Evolutionary conservation across 30 jellyfish, hydroid and myxozoan genomes (phyloP), one percentile per base, ranked within the genome.

Genomic region (Clytia hemisphaerica): DNA sequence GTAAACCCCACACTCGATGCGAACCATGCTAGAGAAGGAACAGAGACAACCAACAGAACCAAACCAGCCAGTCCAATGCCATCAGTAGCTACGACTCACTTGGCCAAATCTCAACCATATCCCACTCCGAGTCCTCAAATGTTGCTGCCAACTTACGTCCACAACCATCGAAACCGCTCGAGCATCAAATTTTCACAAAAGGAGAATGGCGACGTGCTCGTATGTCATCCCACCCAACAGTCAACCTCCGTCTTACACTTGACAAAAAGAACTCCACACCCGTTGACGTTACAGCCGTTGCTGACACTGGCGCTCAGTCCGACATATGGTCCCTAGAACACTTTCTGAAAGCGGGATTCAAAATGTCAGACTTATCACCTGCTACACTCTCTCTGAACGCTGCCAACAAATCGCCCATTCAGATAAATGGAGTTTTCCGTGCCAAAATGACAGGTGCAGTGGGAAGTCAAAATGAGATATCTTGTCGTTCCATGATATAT

Each of bases 261-360:
- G 31, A 51, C 66, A n/a, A n/a, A n/a, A 24, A 14, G 15, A 14
- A 22, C 30, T 51, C 66, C 66, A 51, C 0, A 51, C 0, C 66
- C 0, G 18, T 31, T 31, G 24, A 51, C 16, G 24, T 51, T 24
- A 31, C 16, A 14, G 0, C 1, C 30, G 66, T 51, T 0, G 66
- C 66, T 51, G 66, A 51, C 66, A 0, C 66, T 14, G 66, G 66
- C 28, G 66, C 66, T 15, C 66, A 51, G 24, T 51, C 66, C 24
- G 24, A 51, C 1, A 22, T 51, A 31, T 51, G 66, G 66, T 51
- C 66, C 10, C 28, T 51, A 31, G 66, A 51, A 22, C 14, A 22
- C 30, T 51, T 14, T 31, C 16, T 51, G 31, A 51, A 31, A 31
- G 66, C 66, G 16, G 66, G 1, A 22, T 51, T 51, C 28, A 0